Percentiles rank a stretch among this genome's conserved stretches.
Conservation (phyloP, 2,888 invertebrate species). For the Rhorus exstirpatorius region DNA sequence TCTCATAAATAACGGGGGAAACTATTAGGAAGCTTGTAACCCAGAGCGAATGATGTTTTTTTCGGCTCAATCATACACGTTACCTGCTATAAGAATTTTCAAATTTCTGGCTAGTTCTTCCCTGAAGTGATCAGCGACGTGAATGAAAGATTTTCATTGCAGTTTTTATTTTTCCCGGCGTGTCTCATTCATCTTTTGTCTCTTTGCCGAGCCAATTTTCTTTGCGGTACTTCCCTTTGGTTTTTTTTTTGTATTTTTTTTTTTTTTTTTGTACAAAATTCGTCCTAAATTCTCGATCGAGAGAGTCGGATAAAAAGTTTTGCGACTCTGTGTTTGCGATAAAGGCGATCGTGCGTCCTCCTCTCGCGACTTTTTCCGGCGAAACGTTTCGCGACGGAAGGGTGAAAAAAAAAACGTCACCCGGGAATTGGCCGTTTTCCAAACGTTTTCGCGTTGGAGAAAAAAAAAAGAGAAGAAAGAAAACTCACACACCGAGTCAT, state of each 20-base stretch:
- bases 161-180: not conserved
- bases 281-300: conserved; percentile 44
- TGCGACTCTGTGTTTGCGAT: conserved; percentile 49
- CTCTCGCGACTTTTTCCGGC: conserved; percentile 57
- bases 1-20: not conserved
- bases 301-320: conserved; percentile 36
- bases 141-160: conserved; percentile 25
- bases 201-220: conserved; percentile 14
- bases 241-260: conserved; percentile 18
- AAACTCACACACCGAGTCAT: conserved; percentile 50
- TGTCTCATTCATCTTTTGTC: conserved; percentile 15
- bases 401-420: conserved; percentile 54
- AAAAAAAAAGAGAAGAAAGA: conserved; percentile 48
- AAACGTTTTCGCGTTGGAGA: conserved; percentile 61
- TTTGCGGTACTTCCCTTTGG: not conserved
- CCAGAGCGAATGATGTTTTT: not conserved
- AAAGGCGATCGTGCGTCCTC: conserved; percentile 57
- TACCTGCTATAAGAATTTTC: not conserved
- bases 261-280: conserved; percentile 24
- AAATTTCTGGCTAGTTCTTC: not conserved
- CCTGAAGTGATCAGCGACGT: not conserved
- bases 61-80: too few relatives aligned
- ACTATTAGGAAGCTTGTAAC: not conserved
- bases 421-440: conserved; percentile 71
- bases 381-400: conserved; percentile 47